Percentiles rank a stretch among this genome's conserved stretches.
Conservation (phyloP, 2,888 invertebrate genomes). For the Aphrophora alni region DNA sequence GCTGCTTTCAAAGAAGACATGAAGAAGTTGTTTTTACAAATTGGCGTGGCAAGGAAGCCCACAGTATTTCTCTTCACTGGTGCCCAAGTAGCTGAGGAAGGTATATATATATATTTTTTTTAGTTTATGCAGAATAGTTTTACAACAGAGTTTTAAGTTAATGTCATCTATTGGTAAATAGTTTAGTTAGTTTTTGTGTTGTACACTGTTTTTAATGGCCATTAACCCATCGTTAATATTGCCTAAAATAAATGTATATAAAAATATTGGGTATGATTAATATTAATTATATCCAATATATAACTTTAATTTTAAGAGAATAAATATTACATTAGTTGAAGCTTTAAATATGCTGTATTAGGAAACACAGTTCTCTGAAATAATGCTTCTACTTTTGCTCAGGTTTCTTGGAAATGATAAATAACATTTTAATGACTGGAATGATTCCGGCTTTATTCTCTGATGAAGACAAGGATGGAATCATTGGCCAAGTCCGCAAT, state of each 20-base stretch:
- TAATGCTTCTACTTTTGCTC: slow-evolving; percentile 56
- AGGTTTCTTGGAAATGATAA: slow-evolving; percentile 85
- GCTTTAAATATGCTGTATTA: no score
- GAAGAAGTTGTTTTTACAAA: slow-evolving; percentile 75
- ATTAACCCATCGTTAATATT: no score
- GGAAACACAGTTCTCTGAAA: no score
- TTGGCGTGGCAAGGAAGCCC: slow-evolving; percentile 80
- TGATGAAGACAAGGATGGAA: slow-evolving; percentile 87
- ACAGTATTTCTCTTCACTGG: slow-evolving; percentile 85
- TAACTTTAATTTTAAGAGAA: no score
- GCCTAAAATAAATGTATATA: no score
- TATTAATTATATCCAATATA: no score
- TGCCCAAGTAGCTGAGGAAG: slow-evolving; percentile 80
- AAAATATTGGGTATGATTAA: no score
- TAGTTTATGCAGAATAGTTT: no score
- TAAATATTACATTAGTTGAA: slow-evolving; percentile 21
- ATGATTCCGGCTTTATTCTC: slow-evolving; percentile 85
- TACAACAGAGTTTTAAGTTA: no score
- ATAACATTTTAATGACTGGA: slow-evolving; percentile 90
- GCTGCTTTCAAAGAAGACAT: slow-evolving; percentile 84
- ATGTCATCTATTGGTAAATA: no score
- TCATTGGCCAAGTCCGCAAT: slow-evolving; percentile 72
- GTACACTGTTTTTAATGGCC: no score
- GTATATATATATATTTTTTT: slow-evolving; percentile 52
- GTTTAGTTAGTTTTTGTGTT: no score